phyloP scores from a whole-genome alignment of 2,797 vertebrate genomes.

The Prunella strophiata region DNA sequence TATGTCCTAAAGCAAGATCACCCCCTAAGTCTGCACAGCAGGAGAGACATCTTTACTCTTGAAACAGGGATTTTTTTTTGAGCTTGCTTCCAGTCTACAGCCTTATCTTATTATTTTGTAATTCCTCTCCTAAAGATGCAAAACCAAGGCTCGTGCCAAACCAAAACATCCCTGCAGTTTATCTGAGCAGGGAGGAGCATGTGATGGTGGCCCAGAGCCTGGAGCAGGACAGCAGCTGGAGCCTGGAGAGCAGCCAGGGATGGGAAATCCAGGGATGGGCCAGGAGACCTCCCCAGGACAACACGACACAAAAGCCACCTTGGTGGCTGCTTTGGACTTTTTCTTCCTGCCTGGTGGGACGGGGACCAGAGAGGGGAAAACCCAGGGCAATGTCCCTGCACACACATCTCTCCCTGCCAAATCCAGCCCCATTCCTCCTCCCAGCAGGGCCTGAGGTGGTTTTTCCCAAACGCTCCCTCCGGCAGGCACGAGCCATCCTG shows the following conservation, averaged over 20 bases:
- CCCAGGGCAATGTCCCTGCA: neutral
- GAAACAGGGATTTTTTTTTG: neutral
- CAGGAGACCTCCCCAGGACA: accelerated
- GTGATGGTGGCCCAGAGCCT: neutral
- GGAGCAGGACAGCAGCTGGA: neutral
- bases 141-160: conserved; percentile 49
- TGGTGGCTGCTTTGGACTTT: neutral
- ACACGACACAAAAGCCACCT: accelerated
- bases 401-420: neutral
- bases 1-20: neutral
- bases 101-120: conserved; percentile 59
- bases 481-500: neutral
- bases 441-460: accelerated
- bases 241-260: neutral
- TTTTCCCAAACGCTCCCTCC: accelerated
- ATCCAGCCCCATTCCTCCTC: neutral
- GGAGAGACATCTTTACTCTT: neutral
- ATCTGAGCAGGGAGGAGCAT: neutral
- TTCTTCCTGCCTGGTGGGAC: neutral
- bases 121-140: conserved; percentile 38
- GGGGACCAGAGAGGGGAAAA: neutral
- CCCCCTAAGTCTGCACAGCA: neutral
- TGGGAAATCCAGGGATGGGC: neutral
- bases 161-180: conserved; percentile 49
- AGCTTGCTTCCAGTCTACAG: neutral